Conservation (phyloP, 2,888 invertebrate genomes). For the Synanthedon vespiformis region DNA sequence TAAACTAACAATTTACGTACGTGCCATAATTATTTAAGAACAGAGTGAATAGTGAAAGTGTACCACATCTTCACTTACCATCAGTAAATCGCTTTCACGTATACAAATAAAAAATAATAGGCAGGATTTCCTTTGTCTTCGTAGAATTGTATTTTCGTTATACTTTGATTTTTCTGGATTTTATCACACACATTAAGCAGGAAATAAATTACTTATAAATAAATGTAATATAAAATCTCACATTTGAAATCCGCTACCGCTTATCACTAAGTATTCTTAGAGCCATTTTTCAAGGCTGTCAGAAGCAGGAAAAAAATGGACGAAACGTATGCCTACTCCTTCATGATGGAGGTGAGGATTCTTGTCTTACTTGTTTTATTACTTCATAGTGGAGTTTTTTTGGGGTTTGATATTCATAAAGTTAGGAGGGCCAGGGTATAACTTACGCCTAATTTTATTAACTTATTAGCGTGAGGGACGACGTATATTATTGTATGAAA, state of each 20-base stretch:
- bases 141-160: background rate
- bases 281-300: constrained; percentile 32
- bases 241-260: background rate
- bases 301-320: constrained; percentile 26
- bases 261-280: background rate
- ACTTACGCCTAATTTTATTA: background rate
- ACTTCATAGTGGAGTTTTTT: background rate
- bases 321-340: constrained; percentile 17
- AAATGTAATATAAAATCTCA: background rate
- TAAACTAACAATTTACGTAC: too few relatives aligned
- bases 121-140: too few relatives aligned
- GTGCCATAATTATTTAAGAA: too few relatives aligned
- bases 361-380: constrained; percentile 2
- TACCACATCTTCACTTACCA: too few relatives aligned
- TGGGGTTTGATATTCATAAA: background rate
- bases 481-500: too few relatives aligned
- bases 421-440: background rate
- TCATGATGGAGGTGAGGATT: constrained; percentile 10
- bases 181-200: too few relatives aligned
- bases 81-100: too few relatives aligned
- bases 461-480: background rate
- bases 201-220: background rate
- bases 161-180: background rate
- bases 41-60: too few relatives aligned
- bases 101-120: too few relatives aligned